Conservation (phyloP, 2,797 vertebrate species). For the Malurus splendens region DNA sequence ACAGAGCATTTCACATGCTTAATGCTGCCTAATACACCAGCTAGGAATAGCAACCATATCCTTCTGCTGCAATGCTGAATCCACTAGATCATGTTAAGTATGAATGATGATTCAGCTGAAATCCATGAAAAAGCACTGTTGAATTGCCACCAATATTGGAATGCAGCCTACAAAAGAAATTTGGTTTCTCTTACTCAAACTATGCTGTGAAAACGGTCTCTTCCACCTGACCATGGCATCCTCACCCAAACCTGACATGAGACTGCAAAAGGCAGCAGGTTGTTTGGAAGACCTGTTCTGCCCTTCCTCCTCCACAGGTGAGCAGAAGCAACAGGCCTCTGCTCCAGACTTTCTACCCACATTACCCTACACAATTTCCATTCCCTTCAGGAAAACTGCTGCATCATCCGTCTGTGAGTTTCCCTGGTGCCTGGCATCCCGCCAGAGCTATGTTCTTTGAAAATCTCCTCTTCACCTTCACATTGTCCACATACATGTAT, state of each 20-base stretch:
- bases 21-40: background rate
- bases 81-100: background rate
- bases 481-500: background rate
- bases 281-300: background rate
- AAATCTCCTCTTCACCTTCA: background rate
- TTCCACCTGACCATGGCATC: background rate
- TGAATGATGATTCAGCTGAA: background rate
- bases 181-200: background rate
- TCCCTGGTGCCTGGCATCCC: background rate
- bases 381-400: background rate
- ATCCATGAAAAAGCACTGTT: background rate
- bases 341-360: background rate
- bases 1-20: background rate
- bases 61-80: background rate
- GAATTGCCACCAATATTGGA: background rate
- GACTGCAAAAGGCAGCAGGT: background rate
- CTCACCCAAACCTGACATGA: background rate
- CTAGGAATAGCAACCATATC: background rate
- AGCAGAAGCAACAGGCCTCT: background rate
- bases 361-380: background rate
- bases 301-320: background rate
- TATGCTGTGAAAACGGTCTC: background rate
- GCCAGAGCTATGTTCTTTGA: background rate
- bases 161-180: background rate
- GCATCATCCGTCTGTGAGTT: rapidly evolving